Evolutionary conservation across 37 sponge, comb jelly and placozoan genomes (phyloP), one percentile per base, ranked within the genome.

Genomic region (Dysidea cf. avara): DNA sequence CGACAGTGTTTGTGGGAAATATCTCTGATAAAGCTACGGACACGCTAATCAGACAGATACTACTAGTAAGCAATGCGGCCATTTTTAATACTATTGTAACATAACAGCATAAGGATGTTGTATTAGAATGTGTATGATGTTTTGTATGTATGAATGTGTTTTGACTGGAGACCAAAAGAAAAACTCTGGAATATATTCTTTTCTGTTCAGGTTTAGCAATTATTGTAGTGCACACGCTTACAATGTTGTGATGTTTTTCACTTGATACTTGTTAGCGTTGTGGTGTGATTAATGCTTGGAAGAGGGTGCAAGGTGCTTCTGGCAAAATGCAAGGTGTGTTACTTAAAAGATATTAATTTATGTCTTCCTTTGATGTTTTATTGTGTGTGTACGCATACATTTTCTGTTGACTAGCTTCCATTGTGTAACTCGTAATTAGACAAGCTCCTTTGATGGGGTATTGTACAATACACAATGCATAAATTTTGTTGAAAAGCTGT

Each of bases 1-100:
- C 99, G 2, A 97, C 99, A 25, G 95, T 94, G 25, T 97, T 97
- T 76, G 92, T 97, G 37, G 99, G 99, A 2, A 94, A 94, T 63
- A 97, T 97, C 26, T 82, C 92, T 14, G 99, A 97, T 20, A 84
- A 86, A 55, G 92, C 87, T 7, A 68, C 95, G 0, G 99, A 97
- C 56, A 90, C 86, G 2, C 82, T 94, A 21, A 72, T 97, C 17
- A 77, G 93, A 39, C 99, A 97, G 53, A 83, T 97, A 25, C 87
- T 97, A 14, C 80, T 94, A 86, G 95, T 97, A 47, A 78, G 82
- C 66, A 17, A 30, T 53, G 11, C 14, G 36, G 65, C 4, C 35
- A 31, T 36, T 24, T 5, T 14, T 71, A 11, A 14, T 68, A 16
- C 49, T 16, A 4, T 68, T 46, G 24, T 50, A 50, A 7, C 50